These are phyloP conservation scores for Pituophis catenifer DNA, from an alignment of 2,113 vertebrate genomes.

Conservation along the genomic window DNA sequence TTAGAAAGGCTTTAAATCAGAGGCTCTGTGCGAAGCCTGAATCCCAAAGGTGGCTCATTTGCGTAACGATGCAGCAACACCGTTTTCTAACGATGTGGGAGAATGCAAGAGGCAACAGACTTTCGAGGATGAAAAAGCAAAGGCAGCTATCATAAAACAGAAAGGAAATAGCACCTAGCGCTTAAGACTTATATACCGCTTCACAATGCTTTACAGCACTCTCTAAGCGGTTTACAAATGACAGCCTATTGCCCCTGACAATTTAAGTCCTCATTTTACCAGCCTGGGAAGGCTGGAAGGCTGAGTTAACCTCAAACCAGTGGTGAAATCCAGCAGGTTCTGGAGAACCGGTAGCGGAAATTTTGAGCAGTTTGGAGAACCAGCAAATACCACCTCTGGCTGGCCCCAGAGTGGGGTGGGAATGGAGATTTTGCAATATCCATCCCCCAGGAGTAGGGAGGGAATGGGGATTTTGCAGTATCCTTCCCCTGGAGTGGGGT, in stretches of 20 bases:
- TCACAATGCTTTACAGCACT: no score
- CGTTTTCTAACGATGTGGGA: conserved; percentile 51
- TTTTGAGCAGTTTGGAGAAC: no score
- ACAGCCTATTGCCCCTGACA: background rate
- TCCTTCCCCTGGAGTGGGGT: no score
- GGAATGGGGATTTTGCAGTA: no score
- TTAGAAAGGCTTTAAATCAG: background rate
- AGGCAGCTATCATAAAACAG: conserved; percentile 1
- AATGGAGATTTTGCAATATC: no score
- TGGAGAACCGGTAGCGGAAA: no score
- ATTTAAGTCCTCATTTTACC: background rate
- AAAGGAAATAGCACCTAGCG: background rate
- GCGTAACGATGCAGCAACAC: conserved; percentile 43
- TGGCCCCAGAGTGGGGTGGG: no score
- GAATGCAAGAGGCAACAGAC: conserved; percentile 11
- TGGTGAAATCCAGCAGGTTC: no score
- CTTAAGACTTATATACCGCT: background rate
- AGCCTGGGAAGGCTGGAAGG: background rate
- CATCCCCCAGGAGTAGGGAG: no score
- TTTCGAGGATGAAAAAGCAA: conserved; percentile 46
- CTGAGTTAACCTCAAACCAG: background rate
- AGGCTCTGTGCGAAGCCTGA: conserved; percentile 34
- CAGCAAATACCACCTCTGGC: no score
- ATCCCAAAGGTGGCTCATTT: conserved; percentile 54
- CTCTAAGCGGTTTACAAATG: background rate